Conservation (phyloP, 2,113 vertebrate species). For the Thalassoma bifasciatum region DNA sequence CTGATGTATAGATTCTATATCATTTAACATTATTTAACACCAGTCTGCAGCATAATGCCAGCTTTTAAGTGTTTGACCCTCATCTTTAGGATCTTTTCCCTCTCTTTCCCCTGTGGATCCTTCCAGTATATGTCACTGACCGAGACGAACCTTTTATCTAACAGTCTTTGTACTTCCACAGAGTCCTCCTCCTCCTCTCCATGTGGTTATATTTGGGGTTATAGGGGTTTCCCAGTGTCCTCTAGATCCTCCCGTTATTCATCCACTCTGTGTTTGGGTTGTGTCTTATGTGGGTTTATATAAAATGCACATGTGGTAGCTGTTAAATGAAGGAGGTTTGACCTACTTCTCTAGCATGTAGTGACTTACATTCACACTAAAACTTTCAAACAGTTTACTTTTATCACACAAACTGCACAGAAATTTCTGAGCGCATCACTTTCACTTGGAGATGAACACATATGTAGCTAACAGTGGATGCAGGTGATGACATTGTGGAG, state of each 20-base stretch:
- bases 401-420: too few species aligned
- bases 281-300: slow-evolving; percentile 30
- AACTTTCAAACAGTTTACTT: neutral
- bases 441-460: too few species aligned
- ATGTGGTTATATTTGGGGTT: slow-evolving; percentile 11
- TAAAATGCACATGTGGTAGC: slow-evolving; percentile 20
- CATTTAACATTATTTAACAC: too few species aligned
- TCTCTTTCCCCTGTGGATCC: slow-evolving; percentile 24
- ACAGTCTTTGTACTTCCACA: slow-evolving; percentile 31
- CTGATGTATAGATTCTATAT: too few species aligned
- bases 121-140: neutral
- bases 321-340: neutral
- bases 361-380: neutral
- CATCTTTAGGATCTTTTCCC: neutral
- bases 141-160: neutral
- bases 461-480: neutral
- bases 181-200: neutral
- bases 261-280: slow-evolving; percentile 23
- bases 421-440: too few species aligned
- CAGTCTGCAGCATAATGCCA: slow-evolving; percentile 6
- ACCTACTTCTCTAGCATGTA: neutral
- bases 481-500: neutral
- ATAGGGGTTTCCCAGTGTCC: slow-evolving; percentile 12
- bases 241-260: neutral
- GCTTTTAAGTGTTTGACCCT: slow-evolving; percentile 24